Conservation (phyloP, 2,888 invertebrate genomes). For the Lasioglossum marginatum region DNA sequence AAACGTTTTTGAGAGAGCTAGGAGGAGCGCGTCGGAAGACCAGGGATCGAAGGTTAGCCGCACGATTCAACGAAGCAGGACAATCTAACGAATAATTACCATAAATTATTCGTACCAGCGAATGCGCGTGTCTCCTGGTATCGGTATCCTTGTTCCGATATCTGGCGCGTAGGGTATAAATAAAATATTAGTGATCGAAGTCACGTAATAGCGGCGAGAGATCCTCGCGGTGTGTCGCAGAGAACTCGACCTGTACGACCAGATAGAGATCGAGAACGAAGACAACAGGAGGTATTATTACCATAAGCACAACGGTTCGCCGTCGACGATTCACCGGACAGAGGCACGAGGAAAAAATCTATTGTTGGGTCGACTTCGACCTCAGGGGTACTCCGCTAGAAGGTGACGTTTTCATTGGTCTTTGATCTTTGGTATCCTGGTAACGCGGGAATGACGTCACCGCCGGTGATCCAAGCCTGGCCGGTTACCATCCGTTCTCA, state of each 20-base stretch:
- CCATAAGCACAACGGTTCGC: constrained; percentile 46
- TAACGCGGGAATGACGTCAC: constrained; percentile 71
- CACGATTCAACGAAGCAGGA: constrained; percentile 12
- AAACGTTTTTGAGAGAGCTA: too few species aligned
- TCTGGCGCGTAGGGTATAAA: constrained; percentile 41
- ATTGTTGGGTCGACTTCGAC: constrained; percentile 50
- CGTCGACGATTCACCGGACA: neutral
- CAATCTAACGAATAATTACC: constrained; percentile 29
- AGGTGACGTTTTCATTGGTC: constrained; percentile 66
- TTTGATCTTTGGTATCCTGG: constrained; percentile 71
- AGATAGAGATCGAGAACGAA: constrained; percentile 43
- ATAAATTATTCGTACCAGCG: constrained; percentile 20
- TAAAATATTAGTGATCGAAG: constrained; percentile 51
- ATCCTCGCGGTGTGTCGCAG: constrained; percentile 31
- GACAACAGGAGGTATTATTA: constrained; percentile 42
- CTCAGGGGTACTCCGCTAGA: constrained; percentile 21
- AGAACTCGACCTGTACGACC: neutral
- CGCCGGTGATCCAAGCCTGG: constrained; percentile 66
- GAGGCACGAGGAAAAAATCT: constrained; percentile 10
- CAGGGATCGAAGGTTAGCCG: constrained; percentile 29
- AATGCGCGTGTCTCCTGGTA: constrained; percentile 18
- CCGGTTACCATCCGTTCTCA: constrained; percentile 70
- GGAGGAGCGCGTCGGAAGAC: neutral
- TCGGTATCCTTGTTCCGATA: constrained; percentile 25
- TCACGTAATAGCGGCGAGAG: constrained; percentile 25